A percentile compares a stretch with the other conserved stretches of the same genome.
These are phyloP conservation scores for Dryomyza anilis DNA, from an alignment of 2,888 invertebrate species.

Conservation along the genomic window DNA sequence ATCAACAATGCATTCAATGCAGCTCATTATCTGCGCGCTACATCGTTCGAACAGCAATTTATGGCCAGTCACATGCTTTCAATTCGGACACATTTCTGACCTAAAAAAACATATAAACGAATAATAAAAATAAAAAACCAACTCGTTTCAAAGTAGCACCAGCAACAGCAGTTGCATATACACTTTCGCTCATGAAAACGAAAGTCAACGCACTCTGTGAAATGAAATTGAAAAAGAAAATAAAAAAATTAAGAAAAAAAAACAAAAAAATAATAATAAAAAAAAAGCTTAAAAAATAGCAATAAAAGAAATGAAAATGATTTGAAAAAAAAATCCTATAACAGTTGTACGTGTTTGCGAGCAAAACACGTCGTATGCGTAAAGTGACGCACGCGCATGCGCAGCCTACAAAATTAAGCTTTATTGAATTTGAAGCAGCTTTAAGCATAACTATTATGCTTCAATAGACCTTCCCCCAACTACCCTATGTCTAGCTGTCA, in stretches of 20 bases:
- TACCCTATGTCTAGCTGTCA: too few species aligned
- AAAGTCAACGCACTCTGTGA: slow-evolving; percentile 10
- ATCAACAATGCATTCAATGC: too few species aligned
- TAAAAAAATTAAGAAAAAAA: too few species aligned
- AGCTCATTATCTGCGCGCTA: too few species aligned
- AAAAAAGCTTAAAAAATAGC: not conserved
- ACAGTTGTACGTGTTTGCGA: slow-evolving; percentile 7
- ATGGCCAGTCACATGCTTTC: not conserved
- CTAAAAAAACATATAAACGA: not conserved
- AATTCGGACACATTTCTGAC: not conserved
- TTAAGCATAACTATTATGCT: too few species aligned
- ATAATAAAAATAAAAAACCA: not conserved
- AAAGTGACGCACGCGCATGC: not conserved
- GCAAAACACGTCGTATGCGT: not conserved
- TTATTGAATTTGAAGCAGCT: too few species aligned
- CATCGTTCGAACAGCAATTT: not conserved
- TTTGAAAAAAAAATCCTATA: not conserved
- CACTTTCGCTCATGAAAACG: slow-evolving; percentile 19
- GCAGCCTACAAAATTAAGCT: not conserved
- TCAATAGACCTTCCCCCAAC: too few species aligned
- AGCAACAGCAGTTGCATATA: not conserved
- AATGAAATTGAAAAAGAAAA: not conserved
- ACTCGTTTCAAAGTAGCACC: not conserved
- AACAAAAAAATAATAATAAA: not conserved
- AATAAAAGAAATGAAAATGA: not conserved